Evolutionary conservation across 1,140 invertebrate genomes (phyloP).

Genomic region (Eulimnadia texana): DNA sequence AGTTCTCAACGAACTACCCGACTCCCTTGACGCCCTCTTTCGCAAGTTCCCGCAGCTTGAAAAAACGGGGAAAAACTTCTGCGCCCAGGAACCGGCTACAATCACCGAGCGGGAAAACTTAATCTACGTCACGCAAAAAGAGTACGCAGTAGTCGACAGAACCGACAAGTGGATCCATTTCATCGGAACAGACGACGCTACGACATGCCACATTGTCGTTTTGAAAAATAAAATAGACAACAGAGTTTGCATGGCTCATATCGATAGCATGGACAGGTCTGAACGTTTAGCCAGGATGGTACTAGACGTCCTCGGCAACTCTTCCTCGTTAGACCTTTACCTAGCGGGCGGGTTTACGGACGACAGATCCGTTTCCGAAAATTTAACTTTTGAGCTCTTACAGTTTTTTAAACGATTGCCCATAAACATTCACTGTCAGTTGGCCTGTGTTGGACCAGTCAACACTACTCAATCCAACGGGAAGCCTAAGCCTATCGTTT

Average conservation of each 20-base stretch:
- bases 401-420: slow-evolving; percentile 15
- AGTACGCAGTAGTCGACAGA: slow-evolving; percentile 19
- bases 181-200: slow-evolving; percentile 22
- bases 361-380: slow-evolving; percentile 16
- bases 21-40: neutral
- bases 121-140: slow-evolving; percentile 21
- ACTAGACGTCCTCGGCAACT: slow-evolving; percentile 14
- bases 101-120: slow-evolving; percentile 3
- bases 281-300: slow-evolving; percentile 13
- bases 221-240: slow-evolving; percentile 14
- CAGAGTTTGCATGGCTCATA: slow-evolving; percentile 20
- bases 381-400: slow-evolving; percentile 19
- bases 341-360: slow-evolving; percentile 20
- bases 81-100: neutral
- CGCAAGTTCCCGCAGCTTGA: neutral
- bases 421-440: slow-evolving; percentile 14
- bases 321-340: slow-evolving; percentile 16
- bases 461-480: slow-evolving; percentile 15
- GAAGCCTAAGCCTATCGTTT: slow-evolving; percentile 18
- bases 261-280: slow-evolving; percentile 19
- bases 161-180: slow-evolving; percentile 16
- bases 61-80: neutral
- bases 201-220: slow-evolving; percentile 22
- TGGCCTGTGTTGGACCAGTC: slow-evolving; percentile 17
- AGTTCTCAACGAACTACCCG: neutral